Evolutionary conservation across 2,113 vertebrate genomes (phyloP).

Genomic region (Sinocyclocheilus anshuiensis): DNA sequence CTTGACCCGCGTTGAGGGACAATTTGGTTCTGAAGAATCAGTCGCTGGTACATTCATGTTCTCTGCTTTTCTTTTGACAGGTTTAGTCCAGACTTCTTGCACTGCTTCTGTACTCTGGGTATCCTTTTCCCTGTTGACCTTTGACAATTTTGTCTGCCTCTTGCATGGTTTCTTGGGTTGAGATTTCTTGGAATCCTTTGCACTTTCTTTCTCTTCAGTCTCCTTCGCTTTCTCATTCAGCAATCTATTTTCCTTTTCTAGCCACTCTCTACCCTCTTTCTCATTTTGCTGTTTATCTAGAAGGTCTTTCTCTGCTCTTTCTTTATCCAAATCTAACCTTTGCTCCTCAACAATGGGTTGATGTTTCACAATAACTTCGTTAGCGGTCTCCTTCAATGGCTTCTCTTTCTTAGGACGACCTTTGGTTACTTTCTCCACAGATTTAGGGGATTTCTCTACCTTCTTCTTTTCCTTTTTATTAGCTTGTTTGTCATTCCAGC

Average conservation of each 20-base stretch:
- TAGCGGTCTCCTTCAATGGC: constrained; percentile 50
- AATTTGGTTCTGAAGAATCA: neutral
- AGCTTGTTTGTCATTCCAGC: constrained; percentile 15
- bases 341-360: constrained; percentile 26
- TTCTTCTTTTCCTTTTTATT: constrained; percentile 60
- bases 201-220: constrained; percentile 43
- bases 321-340: constrained; percentile 25
- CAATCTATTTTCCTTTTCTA: constrained; percentile 51
- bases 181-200: constrained; percentile 39
- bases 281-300: constrained; percentile 31
- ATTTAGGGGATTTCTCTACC: constrained; percentile 40
- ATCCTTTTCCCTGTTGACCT: neutral
- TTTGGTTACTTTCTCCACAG: constrained; percentile 32
- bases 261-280: constrained; percentile 17
- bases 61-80: constrained; percentile 66
- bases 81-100: constrained; percentile 54
- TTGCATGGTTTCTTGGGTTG: constrained; percentile 47
- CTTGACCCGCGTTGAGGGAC: constrained; percentile 51
- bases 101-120: constrained; percentile 1
- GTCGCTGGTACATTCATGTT: constrained; percentile 56
- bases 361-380: constrained; percentile 59
- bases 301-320: constrained; percentile 29
- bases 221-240: constrained; percentile 43
- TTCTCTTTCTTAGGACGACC: constrained; percentile 20
- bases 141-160: constrained; percentile 16